Evolutionary conservation across 2,113 vertebrate genomes (phyloP).

Genomic region (Recurvirostra avosetta): DNA sequence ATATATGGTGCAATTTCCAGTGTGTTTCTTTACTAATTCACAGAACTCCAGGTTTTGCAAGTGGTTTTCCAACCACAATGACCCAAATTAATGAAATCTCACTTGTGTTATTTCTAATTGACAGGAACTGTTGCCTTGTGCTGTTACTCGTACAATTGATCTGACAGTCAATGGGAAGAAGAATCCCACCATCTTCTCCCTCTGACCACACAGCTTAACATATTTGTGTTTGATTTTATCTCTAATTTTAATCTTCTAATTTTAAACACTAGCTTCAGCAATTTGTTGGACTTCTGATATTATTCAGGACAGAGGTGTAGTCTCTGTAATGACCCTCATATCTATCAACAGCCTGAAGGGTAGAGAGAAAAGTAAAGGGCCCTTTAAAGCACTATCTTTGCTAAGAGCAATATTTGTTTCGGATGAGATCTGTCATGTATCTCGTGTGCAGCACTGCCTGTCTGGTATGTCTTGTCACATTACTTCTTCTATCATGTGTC

Average conservation of each 20-base stretch:
- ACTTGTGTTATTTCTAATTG: not conserved
- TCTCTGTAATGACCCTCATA: not conserved
- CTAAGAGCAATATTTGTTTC: conserved; percentile 50
- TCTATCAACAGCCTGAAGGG: not conserved
- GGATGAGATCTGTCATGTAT: conserved; percentile 43
- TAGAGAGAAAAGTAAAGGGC: not conserved
- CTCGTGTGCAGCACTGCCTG: not conserved
- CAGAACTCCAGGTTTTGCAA: not conserved
- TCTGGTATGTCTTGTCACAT: conserved; percentile 55
- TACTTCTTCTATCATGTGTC: conserved; percentile 41
- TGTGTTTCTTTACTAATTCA: not conserved
- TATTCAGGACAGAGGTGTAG: not conserved
- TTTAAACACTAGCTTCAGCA: not conserved
- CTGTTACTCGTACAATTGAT: not conserved
- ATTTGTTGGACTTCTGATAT: not conserved
- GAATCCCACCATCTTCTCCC: not conserved
- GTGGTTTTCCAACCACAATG: not conserved
- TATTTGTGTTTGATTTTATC: not conserved
- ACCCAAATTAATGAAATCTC: not conserved
- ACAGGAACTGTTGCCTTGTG: not conserved
- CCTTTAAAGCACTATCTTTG: conserved; percentile 39
- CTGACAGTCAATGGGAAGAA: not conserved
- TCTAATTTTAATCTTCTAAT: not conserved
- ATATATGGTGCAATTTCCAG: not conserved
- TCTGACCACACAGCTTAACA: not conserved